These are phyloP conservation scores for Chroicocephalus ridibundus DNA, from an alignment of 2,113 vertebrate species.

Conservation along the genomic window DNA sequence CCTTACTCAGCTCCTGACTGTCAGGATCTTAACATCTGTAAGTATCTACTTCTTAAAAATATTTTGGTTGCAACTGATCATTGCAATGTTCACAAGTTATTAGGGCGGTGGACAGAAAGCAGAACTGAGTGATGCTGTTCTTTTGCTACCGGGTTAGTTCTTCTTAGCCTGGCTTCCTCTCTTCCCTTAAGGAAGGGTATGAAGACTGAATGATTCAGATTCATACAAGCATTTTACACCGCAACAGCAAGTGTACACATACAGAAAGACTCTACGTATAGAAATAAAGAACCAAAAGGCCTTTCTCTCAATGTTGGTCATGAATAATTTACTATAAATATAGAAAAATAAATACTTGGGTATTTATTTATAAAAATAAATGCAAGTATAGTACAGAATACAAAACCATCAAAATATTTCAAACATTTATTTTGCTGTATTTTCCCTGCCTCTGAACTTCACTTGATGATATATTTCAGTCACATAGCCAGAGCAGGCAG, in stretches of 20 bases:
- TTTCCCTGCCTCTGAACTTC: neutral
- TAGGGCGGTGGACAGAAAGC: neutral
- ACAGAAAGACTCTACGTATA: neutral
- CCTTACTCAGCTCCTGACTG: neutral
- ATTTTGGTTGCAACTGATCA: neutral
- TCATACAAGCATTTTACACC: neutral
- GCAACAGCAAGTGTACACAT: neutral
- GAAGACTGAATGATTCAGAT: neutral
- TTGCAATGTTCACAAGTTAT: neutral
- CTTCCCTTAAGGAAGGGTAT: neutral
- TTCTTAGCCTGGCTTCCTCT: neutral
- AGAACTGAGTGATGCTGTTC: neutral
- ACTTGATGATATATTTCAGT: neutral
- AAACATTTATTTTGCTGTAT: neutral
- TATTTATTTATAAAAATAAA: neutral
- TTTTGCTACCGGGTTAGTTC: neutral
- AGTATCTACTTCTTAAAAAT: neutral
- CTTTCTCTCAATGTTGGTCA: neutral
- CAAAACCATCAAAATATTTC: neutral
- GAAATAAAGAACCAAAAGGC: neutral
- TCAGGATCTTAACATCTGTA: rapidly evolving
- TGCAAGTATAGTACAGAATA: neutral
- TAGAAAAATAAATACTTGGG: neutral
- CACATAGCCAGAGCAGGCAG: neutral
- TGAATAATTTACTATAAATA: neutral